These are phyloP conservation scores for rat (Rattus norvegicus) DNA, from an alignment of 2,113 vertebrate species.

Conservation along the genomic window DNA sequence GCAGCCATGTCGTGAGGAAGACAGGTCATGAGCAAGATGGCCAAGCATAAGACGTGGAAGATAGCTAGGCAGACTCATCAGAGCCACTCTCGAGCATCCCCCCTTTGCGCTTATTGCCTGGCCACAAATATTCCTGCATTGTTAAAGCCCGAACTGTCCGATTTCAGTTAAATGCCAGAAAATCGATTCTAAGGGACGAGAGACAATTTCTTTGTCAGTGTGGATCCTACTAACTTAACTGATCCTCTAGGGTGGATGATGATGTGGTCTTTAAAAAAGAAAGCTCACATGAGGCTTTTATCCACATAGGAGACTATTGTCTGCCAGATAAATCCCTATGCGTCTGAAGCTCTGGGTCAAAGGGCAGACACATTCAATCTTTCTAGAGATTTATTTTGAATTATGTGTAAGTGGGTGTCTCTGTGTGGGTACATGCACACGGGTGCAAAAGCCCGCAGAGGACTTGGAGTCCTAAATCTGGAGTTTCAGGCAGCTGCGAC, in stretches of 20 bases:
- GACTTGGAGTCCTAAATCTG: not conserved
- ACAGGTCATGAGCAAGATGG: too few species aligned
- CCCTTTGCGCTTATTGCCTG: not conserved
- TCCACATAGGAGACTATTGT: not conserved
- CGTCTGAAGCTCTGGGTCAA: constrained; percentile 16
- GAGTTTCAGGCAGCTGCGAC: not conserved
- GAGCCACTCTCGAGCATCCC: not conserved
- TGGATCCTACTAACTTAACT: not conserved
- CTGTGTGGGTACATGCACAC: not conserved
- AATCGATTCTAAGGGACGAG: constrained; percentile 25
- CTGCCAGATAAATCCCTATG: constrained; percentile 17
- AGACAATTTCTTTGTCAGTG: constrained; percentile 1
- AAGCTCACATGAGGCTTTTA: not conserved
- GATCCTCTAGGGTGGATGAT: constrained; percentile 14
- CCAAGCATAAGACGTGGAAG: not conserved
- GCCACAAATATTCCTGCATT: not conserved
- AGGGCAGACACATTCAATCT: not conserved
- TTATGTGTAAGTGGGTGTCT: too few species aligned
- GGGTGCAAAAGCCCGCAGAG: not conserved
- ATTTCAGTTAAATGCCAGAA: constrained; percentile 1
- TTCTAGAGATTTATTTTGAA: not conserved
- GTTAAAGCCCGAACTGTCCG: not conserved
- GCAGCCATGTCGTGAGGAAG: not conserved
- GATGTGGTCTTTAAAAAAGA: not conserved
- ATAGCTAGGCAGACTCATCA: fast-evolving